Conservation (phyloP, 2,113 vertebrate species). For the Sebastes schlegelii region DNA sequence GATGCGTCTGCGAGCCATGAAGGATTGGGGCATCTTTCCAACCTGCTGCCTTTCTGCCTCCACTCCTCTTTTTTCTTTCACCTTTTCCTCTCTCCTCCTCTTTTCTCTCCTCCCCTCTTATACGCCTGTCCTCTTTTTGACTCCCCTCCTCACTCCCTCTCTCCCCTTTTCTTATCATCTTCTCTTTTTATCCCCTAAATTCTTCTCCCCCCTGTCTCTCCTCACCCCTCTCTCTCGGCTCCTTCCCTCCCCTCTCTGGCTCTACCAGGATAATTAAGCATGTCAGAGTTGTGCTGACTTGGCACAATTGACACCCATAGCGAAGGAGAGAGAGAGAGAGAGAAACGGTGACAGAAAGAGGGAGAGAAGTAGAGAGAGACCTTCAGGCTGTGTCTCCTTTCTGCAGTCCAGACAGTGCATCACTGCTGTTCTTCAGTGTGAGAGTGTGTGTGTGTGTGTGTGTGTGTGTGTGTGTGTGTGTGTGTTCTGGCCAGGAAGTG, state of each 20-base stretch:
- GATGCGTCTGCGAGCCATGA: constrained; percentile 56
- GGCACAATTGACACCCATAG: constrained; percentile 71
- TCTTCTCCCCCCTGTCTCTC: constrained; percentile 21
- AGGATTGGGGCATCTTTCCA: constrained; percentile 62
- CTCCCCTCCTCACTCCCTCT: background rate
- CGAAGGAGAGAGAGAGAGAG: constrained; percentile 32
- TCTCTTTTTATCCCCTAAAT: background rate
- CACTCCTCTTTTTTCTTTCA: constrained; percentile 10
- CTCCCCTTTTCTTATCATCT: background rate
- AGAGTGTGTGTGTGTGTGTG: background rate
- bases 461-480: constrained; percentile 32
- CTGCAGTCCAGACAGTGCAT: constrained; percentile 77
- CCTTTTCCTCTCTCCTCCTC: background rate
- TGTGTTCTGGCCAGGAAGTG: constrained; percentile 45
- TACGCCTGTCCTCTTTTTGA: background rate
- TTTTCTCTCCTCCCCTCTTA: background rate
- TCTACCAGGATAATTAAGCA: constrained; percentile 78
- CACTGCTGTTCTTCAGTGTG: constrained; percentile 39
- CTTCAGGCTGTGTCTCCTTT: constrained; percentile 75
- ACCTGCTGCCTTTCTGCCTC: constrained; percentile 45
- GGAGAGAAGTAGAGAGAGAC: constrained; percentile 58
- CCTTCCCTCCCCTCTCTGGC: constrained; percentile 46
- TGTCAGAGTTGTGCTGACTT: constrained; percentile 79
- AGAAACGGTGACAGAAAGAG: constrained; percentile 36
- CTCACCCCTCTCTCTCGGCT: constrained; percentile 4